Conservation (phyloP, 2,113 vertebrate species). For the Pogona vitticeps region DNA sequence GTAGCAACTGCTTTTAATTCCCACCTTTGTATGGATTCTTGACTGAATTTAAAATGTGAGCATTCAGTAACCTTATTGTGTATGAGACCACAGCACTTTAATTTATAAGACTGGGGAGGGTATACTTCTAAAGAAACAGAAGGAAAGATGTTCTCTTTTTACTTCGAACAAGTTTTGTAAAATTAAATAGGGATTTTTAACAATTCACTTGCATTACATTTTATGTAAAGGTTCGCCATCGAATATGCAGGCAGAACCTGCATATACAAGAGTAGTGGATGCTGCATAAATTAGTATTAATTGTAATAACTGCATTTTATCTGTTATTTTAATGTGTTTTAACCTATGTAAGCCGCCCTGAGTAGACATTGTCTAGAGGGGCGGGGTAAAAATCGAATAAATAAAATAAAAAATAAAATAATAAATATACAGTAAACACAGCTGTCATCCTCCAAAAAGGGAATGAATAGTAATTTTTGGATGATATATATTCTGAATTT, state of each 20-base stretch:
- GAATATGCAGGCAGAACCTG: not conserved
- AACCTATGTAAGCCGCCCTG: too few species aligned
- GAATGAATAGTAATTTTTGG: not conserved
- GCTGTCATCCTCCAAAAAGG: not conserved
- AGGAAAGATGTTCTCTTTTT: not conserved
- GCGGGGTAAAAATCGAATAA: too few species aligned
- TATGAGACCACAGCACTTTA: not conserved
- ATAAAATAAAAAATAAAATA: too few species aligned
- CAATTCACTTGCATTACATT: not conserved
- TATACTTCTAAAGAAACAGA: not conserved
- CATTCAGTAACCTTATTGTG: not conserved
- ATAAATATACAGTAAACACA: not conserved
- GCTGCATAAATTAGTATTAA: not conserved
- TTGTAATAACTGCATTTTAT: not conserved
- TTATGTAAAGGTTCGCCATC: not conserved
- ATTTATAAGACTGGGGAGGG: not conserved
- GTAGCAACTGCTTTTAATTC: not conserved
- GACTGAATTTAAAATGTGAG: slow-evolving; percentile 11
- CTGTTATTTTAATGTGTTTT: too few species aligned
- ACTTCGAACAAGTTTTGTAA: not conserved
- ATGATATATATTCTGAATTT: not conserved
- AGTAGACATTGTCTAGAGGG: too few species aligned
- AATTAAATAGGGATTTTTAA: not conserved
- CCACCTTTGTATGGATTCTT: not conserved
- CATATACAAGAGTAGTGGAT: not conserved